Conservation (phyloP, 2,888 invertebrate species). For the Oxytorus armatus region DNA sequence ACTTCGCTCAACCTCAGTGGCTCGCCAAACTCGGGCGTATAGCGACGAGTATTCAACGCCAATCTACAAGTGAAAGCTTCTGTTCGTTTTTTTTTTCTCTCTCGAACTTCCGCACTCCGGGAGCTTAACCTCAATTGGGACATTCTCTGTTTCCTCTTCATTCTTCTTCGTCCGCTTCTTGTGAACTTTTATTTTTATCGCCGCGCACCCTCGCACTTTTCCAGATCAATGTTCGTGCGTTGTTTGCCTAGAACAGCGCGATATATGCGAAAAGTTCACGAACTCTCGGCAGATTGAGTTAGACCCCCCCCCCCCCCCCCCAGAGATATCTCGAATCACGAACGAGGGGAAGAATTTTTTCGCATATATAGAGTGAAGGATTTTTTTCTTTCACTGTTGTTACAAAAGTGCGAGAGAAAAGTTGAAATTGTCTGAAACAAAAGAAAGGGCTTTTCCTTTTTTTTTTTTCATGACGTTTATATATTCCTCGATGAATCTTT, state of each 20-base stretch:
- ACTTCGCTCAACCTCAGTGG: constrained; percentile 5
- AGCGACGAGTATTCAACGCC: constrained; percentile 57
- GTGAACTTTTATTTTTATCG: constrained; percentile 45
- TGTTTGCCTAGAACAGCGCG: constrained; percentile 21
- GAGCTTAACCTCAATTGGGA: constrained; percentile 44
- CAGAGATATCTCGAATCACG: background rate
- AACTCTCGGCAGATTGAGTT: background rate
- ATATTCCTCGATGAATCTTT: too few relatives aligned
- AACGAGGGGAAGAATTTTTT: background rate
- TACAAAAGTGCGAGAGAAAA: background rate
- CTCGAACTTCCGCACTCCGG: constrained; percentile 45
- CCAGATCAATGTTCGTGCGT: constrained; percentile 43
- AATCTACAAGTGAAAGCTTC: constrained; percentile 64
- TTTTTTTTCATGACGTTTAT: too few relatives aligned
- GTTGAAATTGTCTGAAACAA: background rate
- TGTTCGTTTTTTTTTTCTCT: constrained; percentile 36
- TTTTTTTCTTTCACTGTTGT: background rate
- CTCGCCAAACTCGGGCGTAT: constrained; percentile 3
- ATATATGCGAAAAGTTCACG: constrained; percentile 25
- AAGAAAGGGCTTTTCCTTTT: background rate
- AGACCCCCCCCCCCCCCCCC: too few relatives aligned
- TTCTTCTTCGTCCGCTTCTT: constrained; percentile 28
- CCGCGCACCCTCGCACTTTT: constrained; percentile 66
- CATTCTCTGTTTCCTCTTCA: constrained; percentile 46
- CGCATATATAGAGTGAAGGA: background rate